phyloP scores from a whole-genome alignment of 1,140 invertebrate species.

The Batillaria attramentaria region DNA sequence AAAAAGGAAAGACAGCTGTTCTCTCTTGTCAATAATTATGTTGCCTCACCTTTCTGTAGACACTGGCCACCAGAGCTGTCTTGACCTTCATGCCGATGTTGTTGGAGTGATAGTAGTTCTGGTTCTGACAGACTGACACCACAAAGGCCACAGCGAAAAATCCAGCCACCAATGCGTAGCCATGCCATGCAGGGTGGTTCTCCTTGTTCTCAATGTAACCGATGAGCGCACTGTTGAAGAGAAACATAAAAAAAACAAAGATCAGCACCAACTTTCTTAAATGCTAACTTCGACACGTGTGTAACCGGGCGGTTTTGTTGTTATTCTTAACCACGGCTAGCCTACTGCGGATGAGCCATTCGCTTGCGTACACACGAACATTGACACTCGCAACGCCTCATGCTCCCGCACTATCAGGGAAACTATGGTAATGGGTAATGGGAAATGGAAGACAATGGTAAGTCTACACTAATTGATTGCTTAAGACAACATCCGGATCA shows the following conservation, averaged over 20 bases:
- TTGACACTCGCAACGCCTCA: no score
- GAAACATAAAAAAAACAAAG: not conserved
- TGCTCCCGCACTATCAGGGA: no score
- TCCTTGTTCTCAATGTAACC: conserved; percentile 36
- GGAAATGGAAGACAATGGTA: no score
- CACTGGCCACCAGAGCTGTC: conserved; percentile 90
- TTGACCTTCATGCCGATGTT: conserved; percentile 92
- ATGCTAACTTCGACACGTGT: not conserved
- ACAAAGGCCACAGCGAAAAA: conserved; percentile 63
- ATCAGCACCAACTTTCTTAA: no score
- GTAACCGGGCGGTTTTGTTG: not conserved
- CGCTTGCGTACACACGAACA: no score
- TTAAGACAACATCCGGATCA: no score
- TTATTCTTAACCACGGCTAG: not conserved
- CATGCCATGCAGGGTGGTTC: conserved; percentile 65
- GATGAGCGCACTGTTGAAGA: conserved; percentile 42
- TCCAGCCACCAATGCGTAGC: conserved; percentile 63
- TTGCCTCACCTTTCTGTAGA: conserved; percentile 91
- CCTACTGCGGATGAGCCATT: not conserved
- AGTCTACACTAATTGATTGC: no score
- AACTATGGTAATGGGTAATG: no score
- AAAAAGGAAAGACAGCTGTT: no score
- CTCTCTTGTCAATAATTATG: no score
- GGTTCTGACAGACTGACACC: conserved; percentile 66
- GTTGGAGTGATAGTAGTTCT: conserved; percentile 63